Evolutionary conservation across 2,113 vertebrate genomes (phyloP).

Genomic region (Alligator mississippiensis): DNA sequence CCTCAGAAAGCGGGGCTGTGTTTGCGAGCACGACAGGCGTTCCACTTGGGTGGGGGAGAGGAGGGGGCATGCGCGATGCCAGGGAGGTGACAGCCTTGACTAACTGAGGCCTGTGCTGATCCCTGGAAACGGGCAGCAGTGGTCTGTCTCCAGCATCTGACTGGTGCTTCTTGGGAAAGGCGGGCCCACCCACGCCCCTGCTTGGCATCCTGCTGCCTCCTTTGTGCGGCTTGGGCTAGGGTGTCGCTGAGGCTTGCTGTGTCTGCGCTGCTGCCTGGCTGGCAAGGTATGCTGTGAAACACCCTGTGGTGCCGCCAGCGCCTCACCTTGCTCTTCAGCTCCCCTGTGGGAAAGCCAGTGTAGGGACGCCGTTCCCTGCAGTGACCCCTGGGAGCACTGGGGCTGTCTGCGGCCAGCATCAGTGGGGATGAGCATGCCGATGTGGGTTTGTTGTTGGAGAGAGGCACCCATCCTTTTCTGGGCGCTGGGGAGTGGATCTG

Average conservation of each 20-base stretch:
- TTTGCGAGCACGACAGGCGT: not conserved
- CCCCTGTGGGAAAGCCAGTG: not conserved
- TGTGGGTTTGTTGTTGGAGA: no score
- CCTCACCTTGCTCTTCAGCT: not conserved
- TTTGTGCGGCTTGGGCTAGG: fast-evolving
- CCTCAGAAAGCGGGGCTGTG: not conserved
- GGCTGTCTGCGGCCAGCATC: not conserved
- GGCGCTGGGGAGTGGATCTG: not conserved
- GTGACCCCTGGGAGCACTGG: fast-evolving
- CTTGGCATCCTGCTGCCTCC: not conserved
- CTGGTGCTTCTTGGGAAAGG: not conserved
- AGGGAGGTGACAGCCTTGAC: fast-evolving
- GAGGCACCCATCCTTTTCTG: not conserved
- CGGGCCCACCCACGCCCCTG: fast-evolving
- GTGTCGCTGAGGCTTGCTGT: fast-evolving
- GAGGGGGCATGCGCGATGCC: fast-evolving
- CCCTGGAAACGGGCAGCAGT: not conserved
- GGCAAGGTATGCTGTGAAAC: not conserved
- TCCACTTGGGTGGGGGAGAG: not conserved
- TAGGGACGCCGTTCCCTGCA: not conserved
- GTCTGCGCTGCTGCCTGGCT: fast-evolving
- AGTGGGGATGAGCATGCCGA: not conserved
- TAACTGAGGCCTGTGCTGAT: not conserved
- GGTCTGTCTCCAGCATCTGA: fast-evolving
- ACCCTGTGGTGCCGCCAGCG: not conserved